Percentiles rank a stretch among this genome's conserved stretches.
Conservation (phyloP, 2,113 vertebrate genomes). For the Pygoscelis antarcticus region DNA sequence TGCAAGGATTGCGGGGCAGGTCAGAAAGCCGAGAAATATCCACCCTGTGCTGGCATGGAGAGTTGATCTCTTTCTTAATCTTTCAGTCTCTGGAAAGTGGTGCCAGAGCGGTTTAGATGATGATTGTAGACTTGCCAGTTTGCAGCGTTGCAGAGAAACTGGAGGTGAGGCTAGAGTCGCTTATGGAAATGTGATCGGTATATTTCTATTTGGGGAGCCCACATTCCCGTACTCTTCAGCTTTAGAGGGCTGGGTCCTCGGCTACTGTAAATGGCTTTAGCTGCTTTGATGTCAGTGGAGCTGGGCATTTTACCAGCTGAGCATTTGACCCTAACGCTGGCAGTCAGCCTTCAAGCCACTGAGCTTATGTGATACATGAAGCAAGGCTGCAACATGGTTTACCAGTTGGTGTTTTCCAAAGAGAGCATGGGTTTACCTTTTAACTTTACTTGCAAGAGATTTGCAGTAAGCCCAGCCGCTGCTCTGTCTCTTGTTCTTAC, state of each 20-base stretch:
- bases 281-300: neutral
- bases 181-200: neutral
- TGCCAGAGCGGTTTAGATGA: neutral
- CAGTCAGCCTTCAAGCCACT: neutral
- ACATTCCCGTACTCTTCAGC: neutral
- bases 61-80: neutral
- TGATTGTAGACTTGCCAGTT: neutral
- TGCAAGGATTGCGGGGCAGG: neutral
- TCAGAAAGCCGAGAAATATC: neutral
- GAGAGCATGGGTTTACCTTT: neutral
- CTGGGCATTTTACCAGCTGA: neutral
- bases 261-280: neutral
- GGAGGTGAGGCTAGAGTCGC: neutral
- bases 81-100: neutral
- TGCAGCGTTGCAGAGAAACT: neutral
- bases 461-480: fast-evolving
- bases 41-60: neutral
- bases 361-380: neutral
- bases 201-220: neutral
- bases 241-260: neutral
- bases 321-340: neutral
- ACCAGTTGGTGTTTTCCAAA: neutral
- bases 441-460: neutral
- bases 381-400: neutral
- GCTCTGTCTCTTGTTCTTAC: neutral